Evolutionary conservation across 2,888 invertebrate species (phyloP).

Genomic region (Oxyteleia sp.): DNA sequence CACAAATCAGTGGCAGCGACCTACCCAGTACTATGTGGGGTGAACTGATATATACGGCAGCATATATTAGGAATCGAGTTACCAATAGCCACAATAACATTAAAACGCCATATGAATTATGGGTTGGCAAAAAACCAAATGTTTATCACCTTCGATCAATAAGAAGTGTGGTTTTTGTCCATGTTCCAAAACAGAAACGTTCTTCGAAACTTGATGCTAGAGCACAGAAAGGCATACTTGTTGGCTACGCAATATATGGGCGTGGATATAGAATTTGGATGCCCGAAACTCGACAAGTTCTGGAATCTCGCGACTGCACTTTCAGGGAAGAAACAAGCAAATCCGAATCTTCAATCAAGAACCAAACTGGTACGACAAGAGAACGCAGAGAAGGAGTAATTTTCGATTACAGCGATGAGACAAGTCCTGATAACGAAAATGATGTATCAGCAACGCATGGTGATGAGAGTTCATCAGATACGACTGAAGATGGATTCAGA

Average conservation of each 20-base stretch:
- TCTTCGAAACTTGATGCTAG: constrained; percentile 47
- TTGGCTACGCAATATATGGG: constrained; percentile 59
- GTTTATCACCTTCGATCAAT: constrained; percentile 36
- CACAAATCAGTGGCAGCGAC: constrained; percentile 73
- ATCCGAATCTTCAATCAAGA: not conserved
- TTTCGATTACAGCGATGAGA: too few relatives aligned
- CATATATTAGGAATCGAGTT: constrained; percentile 30
- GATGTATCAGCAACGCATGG: not conserved
- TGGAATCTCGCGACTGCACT: constrained; percentile 22
- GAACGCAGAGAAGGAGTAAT: too few relatives aligned
- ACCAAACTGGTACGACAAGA: too few relatives aligned
- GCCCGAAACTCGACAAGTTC: constrained; percentile 47
- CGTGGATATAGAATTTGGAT: constrained; percentile 59
- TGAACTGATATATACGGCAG: constrained; percentile 70
- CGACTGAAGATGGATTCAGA: not conserved
- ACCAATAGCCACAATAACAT: constrained; percentile 29
- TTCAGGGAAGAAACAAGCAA: constrained; percentile 1
- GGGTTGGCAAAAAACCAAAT: constrained; percentile 43
- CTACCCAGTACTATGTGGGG: constrained; percentile 77
- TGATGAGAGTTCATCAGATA: not conserved
- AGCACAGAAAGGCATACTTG: constrained; percentile 45
- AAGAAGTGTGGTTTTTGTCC: constrained; percentile 46
- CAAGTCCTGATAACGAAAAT: too few relatives aligned
- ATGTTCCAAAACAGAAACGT: constrained; percentile 19
- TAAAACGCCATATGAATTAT: constrained; percentile 47